phyloP scores from a whole-genome alignment of 2,797 vertebrate species.

The Centropyge bicolor region DNA sequence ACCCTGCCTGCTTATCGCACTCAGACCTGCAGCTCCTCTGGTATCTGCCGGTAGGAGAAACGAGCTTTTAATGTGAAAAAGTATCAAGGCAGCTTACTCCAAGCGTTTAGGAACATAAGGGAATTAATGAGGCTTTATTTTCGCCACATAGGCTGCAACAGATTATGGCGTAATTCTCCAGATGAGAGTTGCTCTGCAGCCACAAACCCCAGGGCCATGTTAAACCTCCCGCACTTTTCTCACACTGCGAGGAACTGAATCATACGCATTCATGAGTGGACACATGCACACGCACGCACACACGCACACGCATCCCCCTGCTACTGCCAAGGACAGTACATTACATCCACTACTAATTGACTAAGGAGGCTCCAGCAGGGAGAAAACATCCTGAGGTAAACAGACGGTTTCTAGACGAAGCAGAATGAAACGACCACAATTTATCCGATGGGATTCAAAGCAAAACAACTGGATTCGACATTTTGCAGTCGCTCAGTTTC shows the following conservation, averaged over 20 bases:
- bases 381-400: slow-evolving; percentile 76
- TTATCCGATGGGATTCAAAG: slow-evolving; percentile 40
- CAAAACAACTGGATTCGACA: slow-evolving; percentile 48
- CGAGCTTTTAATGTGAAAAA: slow-evolving; percentile 22
- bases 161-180: slow-evolving; percentile 75
- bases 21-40: slow-evolving; percentile 10
- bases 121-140: slow-evolving; percentile 61
- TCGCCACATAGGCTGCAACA: slow-evolving; percentile 70
- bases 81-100: slow-evolving; percentile 4
- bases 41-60: background rate
- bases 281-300: slow-evolving; percentile 16
- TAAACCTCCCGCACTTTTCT: slow-evolving; percentile 69
- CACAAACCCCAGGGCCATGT: slow-evolving; percentile 71
- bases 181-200: slow-evolving; percentile 72
- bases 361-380: slow-evolving; percentile 65
- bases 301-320: slow-evolving; percentile 4
- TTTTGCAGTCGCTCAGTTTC: slow-evolving; percentile 46
- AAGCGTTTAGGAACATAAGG: slow-evolving; percentile 55
- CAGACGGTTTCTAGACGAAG: slow-evolving; percentile 60
- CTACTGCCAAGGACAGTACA: slow-evolving; percentile 65
- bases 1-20: slow-evolving; percentile 60
- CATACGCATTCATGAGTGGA: slow-evolving; percentile 43
- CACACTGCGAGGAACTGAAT: slow-evolving; percentile 65
- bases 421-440: slow-evolving; percentile 52
- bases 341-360: slow-evolving; percentile 75